Base-by-base conservation (phyloP, 2,888 invertebrate genomes). In the Mimumesa dahlbomi region DNA sequence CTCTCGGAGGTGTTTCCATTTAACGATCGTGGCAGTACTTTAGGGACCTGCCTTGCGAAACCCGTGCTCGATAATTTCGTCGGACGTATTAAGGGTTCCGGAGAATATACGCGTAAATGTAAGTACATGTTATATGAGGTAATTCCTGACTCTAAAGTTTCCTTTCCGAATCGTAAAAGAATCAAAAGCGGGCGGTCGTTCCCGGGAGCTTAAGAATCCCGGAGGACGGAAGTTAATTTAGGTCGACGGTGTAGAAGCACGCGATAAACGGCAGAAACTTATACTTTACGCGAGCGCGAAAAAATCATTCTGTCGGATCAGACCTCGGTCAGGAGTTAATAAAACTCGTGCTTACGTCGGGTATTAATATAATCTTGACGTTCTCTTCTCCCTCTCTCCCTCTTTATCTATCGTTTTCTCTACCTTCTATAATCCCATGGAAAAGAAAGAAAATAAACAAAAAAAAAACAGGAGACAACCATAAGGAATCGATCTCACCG, bases 11-110 rank as follows among this genome's bases (percentile, higher is more conserved):
- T 75, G 76, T 76, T 75, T 76, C 59, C 69, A 62, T 77, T 77
- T 77, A 77, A 77, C 74, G 74, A 77, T 74, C 77, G 29, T 50
- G 58, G 56, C 57, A 46, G 56, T 57, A 56, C 65, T 68, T 65
- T 68, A 59, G 65, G 65, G 40, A 68, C 48, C 54, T 62, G 70
- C 52, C 75, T n/a, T 59, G 75, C 63, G 59, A 71, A 66, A 66
- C 54, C 42, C 53, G 52, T 59, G 68, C 73, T 68, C 77, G 75
- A 76, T 76, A 76, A 76, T 76, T 76, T 76, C 56, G 58, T 58
- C 70, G 58, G 70, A 58, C 70, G 75, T 75, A 75, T 74, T 75
- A 75, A 65, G 52, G 58, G 45, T 57, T 66, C 66, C 46, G 31
- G 31, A 36, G 65, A 46, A 52, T 57, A 53, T 34, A 50, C 66